Conservation (phyloP, 2,113 vertebrate species). For the Percopsis transmontana region DNA sequence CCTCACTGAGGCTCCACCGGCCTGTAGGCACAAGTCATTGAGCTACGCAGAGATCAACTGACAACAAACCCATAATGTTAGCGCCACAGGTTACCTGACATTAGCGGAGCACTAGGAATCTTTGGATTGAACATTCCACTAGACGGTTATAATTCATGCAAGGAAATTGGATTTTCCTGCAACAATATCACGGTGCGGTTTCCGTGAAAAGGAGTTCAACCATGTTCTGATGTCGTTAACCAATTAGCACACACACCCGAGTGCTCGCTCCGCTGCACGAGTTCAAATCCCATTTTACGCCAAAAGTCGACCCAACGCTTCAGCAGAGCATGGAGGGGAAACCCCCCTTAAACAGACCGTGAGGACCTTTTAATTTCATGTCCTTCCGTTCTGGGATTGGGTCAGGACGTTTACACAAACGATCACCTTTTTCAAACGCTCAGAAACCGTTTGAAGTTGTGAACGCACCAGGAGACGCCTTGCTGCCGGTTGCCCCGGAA, state of each 20-base stretch:
- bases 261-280: constrained; percentile 44
- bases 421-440: constrained; percentile 6
- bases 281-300: constrained; percentile 73
- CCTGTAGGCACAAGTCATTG: too few species aligned
- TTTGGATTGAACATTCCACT: too few species aligned
- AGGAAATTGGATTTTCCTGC: constrained; percentile 63
- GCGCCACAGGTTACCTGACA: neutral
- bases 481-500: too few species aligned
- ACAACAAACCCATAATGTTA: neutral
- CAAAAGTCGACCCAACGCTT: constrained; percentile 45
- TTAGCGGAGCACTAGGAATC: too few species aligned
- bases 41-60: too few species aligned
- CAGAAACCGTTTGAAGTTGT: neutral
- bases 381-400: neutral
- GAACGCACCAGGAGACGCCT: neutral
- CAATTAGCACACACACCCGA: constrained; percentile 50
- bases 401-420: neutral
- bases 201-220: constrained; percentile 32
- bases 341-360: too few species aligned
- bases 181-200: constrained; percentile 51
- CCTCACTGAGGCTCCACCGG: too few species aligned
- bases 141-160: neutral
- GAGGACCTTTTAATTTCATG: neutral
- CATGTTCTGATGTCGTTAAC: constrained; percentile 49
- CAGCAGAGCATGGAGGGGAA: too few species aligned